Evolutionary conservation across 2,888 invertebrate genomes (phyloP).

Genomic region (Anagyrus pseudococci): DNA sequence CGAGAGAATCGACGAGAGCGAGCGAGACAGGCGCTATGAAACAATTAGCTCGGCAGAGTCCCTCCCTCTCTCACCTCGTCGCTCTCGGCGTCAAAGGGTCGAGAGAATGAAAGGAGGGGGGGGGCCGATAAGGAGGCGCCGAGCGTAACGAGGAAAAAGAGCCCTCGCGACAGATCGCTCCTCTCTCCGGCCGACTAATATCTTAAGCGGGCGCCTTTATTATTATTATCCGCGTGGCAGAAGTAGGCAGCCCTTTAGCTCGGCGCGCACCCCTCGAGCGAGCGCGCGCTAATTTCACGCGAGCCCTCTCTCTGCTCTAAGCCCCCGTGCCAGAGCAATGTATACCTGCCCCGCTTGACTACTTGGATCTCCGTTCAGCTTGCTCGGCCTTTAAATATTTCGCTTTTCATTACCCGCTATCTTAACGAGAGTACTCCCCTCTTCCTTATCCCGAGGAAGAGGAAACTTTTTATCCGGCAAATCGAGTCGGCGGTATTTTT

Average conservation of each 20-base stretch:
- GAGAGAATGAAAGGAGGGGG: slow-evolving; percentile 17
- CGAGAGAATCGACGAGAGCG: slow-evolving; percentile 39
- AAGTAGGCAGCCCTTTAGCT: slow-evolving; percentile 13
- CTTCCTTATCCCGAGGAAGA: too few relatives aligned
- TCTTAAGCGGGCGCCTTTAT: slow-evolving; percentile 28
- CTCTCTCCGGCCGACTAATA: slow-evolving; percentile 19
- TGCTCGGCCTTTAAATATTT: too few relatives aligned
- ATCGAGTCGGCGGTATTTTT: too few relatives aligned
- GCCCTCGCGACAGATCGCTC: slow-evolving; percentile 12
- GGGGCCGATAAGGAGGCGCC: neutral
- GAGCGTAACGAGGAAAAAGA: neutral
- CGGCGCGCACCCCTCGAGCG: neutral
- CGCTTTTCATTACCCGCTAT: too few relatives aligned
- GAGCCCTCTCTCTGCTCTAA: neutral
- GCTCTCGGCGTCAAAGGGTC: slow-evolving; percentile 14
- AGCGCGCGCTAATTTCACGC: slow-evolving; percentile 9
- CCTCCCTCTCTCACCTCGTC: slow-evolving; percentile 9
- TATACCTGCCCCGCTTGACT: neutral
- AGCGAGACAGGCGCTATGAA: slow-evolving; percentile 52
- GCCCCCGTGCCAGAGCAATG: too few relatives aligned
- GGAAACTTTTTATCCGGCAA: too few relatives aligned
- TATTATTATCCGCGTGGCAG: slow-evolving; percentile 28
- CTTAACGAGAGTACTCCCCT: too few relatives aligned
- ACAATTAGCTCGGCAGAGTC: slow-evolving; percentile 50
- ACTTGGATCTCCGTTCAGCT: too few relatives aligned